Conservation (phyloP, 23 tunicate genomes). For the Styela clava region DNA sequence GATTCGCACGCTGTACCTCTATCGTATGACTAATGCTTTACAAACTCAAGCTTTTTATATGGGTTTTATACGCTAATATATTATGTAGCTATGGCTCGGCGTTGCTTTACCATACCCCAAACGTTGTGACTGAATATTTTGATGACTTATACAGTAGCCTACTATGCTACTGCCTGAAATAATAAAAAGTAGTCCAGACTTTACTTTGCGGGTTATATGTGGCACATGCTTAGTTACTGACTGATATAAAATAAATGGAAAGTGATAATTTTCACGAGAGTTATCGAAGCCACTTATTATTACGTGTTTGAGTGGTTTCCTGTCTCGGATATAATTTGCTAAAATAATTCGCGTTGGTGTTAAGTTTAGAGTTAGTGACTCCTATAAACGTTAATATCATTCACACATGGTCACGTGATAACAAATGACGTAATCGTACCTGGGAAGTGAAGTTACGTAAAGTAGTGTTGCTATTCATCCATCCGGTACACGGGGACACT, state of each 20-base stretch:
- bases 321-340: not conserved
- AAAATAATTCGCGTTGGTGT: not conserved
- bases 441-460: constrained; percentile 71
- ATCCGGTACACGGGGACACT: constrained; percentile 91
- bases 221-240: too few relatives aligned
- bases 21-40: too few relatives aligned
- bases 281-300: not conserved
- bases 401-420: not conserved
- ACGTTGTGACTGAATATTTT: too few relatives aligned
- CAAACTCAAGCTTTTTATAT: too few relatives aligned
- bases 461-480: constrained; percentile 94
- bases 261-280: not conserved
- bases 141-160: too few relatives aligned
- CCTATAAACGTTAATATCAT: not conserved
- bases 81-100: too few relatives aligned
- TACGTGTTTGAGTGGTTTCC: not conserved
- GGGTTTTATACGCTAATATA: too few relatives aligned
- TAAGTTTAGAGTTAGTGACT: not conserved
- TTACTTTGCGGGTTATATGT: too few relatives aligned
- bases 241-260: not conserved
- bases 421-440: constrained; percentile 23
- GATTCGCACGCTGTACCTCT: too few relatives aligned
- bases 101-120: too few relatives aligned
- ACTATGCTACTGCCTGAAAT: too few relatives aligned
- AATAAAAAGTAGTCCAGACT: too few relatives aligned